phyloP scores from a whole-genome alignment of 2,113 vertebrate genomes.

The Ranitomeya imitator region DNA sequence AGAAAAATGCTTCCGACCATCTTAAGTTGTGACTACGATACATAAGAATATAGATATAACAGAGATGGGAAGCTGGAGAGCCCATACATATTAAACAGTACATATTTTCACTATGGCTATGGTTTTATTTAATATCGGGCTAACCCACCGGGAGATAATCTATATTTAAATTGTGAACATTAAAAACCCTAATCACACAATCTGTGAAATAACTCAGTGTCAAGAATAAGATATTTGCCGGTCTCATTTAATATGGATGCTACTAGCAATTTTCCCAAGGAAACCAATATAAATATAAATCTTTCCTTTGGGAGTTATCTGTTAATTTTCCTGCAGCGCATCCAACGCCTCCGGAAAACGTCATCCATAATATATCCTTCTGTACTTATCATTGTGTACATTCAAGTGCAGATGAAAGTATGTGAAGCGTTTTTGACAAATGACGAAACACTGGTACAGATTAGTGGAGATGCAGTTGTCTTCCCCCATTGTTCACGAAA shows the following conservation, averaged over 20 bases:
- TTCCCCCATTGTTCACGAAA: neutral
- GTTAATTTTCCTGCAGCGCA: slow-evolving; percentile 20
- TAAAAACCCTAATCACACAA: slow-evolving; percentile 18
- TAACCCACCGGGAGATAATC: slow-evolving; percentile 5
- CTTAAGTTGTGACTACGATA: neutral
- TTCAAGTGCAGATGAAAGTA: neutral
- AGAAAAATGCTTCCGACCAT: neutral
- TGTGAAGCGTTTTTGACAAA: neutral
- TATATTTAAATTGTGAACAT: slow-evolving; percentile 27
- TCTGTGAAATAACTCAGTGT: slow-evolving; percentile 32
- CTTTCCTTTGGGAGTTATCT: slow-evolving; percentile 21
- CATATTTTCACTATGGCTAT: neutral
- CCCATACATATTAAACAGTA: neutral
- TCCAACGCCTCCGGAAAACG: neutral
- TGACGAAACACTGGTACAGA: neutral
- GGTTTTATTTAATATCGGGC: slow-evolving; percentile 15
- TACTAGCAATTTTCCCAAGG: slow-evolving; percentile 41
- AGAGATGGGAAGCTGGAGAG: neutral
- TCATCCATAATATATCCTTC: neutral
- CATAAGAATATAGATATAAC: neutral
- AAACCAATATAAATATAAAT: slow-evolving; percentile 34
- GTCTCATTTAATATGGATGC: slow-evolving; percentile 52
- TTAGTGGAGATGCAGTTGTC: neutral
- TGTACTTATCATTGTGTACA: slow-evolving; percentile 31
- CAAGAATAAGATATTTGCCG: slow-evolving; percentile 25